A percentile compares a stretch with the other conserved stretches of the same genome.
phyloP scores from a whole-genome alignment of 2,113 vertebrate species.

The Bubo bubo region DNA sequence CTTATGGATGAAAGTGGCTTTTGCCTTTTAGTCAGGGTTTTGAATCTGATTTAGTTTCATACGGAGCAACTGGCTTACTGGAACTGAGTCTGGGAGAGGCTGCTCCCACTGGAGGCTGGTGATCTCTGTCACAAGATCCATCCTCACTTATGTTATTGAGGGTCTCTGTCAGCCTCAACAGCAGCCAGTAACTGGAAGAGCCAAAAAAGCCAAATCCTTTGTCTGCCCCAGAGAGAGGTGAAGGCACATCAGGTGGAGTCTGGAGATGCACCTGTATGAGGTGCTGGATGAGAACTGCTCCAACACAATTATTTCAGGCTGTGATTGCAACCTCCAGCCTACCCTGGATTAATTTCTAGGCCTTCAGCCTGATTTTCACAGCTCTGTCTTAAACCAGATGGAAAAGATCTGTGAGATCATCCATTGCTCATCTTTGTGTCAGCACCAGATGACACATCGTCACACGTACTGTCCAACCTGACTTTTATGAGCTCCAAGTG shows the following conservation, averaged over 20 bases:
- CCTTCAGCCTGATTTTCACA: neutral
- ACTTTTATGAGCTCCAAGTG: neutral
- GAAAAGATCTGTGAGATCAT: slow-evolving; percentile 12
- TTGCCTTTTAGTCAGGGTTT: neutral
- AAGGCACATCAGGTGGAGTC: neutral
- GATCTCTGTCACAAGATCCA: neutral
- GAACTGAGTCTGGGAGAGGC: neutral
- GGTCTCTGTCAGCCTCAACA: neutral
- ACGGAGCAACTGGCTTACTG: neutral
- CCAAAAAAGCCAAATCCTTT: neutral
- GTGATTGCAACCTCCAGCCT: neutral
- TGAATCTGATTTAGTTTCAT: neutral
- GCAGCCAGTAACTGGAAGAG: neutral
- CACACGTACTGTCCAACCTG: neutral
- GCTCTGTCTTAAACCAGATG: slow-evolving; percentile 21
- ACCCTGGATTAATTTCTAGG: neutral
- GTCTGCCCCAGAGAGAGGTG: neutral
- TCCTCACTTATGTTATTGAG: neutral
- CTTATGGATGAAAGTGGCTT: neutral
- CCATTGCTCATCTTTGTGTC: slow-evolving; percentile 28
- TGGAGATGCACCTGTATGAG: neutral
- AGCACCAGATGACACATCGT: slow-evolving; percentile 8
- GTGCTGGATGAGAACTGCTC: neutral
- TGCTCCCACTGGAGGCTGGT: neutral
- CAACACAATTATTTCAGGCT: neutral